These are phyloP conservation scores for Halcyon smyrnensis DNA, from an alignment of 2,797 vertebrate species.

Conservation along the genomic window DNA sequence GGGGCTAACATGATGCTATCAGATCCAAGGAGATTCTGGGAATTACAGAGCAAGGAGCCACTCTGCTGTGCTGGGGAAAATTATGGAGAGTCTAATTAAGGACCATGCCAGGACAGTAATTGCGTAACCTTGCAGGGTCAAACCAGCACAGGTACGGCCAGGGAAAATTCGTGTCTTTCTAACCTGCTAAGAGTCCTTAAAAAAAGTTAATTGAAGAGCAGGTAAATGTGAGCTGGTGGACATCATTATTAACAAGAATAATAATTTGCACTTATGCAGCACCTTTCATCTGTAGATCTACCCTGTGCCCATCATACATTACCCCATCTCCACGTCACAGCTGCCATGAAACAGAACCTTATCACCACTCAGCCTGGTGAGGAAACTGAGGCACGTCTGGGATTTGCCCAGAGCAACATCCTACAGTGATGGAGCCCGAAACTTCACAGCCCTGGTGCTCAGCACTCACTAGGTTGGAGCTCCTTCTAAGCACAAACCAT, in stretches of 20 bases:
- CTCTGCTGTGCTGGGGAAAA: not conserved
- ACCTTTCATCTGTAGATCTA: conserved; percentile 19
- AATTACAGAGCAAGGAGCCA: conserved; percentile 34
- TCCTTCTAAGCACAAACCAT: not conserved
- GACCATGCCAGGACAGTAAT: conserved; percentile 49
- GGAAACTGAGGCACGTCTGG: not conserved
- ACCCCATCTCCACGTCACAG: not conserved
- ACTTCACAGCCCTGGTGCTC: not conserved
- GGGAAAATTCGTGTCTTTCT: conserved; percentile 48
- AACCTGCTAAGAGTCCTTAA: conserved; percentile 34
- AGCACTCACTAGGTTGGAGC: fast-evolving
- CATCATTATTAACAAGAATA: conserved; percentile 30
- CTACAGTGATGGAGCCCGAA: fast-evolving
- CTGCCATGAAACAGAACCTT: fast-evolving
- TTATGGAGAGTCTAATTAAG: conserved; percentile 60
- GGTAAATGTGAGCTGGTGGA: conserved; percentile 48
- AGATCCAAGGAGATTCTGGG: conserved; percentile 54
- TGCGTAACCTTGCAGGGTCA: conserved; percentile 55
- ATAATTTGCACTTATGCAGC: conserved; percentile 24
- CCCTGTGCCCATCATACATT: not conserved
- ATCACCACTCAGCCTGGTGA: fast-evolving
- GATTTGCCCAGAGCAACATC: not conserved
- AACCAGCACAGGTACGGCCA: conserved; percentile 56
- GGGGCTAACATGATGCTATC: not conserved
- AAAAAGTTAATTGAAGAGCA: conserved; percentile 65